Conservation (phyloP, 2,797 vertebrate genomes). For the Spheniscus humboldti region DNA sequence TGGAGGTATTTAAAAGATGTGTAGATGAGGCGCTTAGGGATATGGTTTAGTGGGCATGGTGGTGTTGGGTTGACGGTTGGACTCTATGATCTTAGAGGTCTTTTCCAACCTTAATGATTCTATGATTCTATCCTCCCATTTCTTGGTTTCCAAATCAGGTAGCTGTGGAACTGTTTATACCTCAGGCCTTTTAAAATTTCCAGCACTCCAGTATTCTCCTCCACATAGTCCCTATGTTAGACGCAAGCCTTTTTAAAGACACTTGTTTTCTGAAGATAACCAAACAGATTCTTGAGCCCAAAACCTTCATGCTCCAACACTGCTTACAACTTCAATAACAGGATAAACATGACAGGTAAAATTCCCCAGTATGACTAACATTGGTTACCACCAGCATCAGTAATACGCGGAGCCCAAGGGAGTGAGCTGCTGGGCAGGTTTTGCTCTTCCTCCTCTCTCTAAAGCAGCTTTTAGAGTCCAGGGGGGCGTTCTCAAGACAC, state of each 20-base stretch:
- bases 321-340: neutral
- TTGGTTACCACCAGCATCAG: neutral
- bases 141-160: conserved; percentile 7
- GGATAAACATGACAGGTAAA: neutral
- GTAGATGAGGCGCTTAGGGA: too few relatives aligned
- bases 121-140: neutral
- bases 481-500: neutral
- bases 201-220: neutral
- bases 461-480: neutral
- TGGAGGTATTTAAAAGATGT: too few relatives aligned
- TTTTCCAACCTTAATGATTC: too few relatives aligned
- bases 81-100: too few relatives aligned
- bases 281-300: neutral
- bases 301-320: neutral
- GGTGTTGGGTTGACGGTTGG: too few relatives aligned
- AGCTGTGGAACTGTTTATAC: neutral
- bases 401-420: neutral
- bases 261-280: neutral
- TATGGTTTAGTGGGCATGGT: too few relatives aligned
- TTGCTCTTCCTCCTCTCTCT: neutral
- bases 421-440: neutral
- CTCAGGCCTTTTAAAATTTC: neutral
- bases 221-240: neutral
- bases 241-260: neutral
- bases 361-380: neutral